These are phyloP conservation scores for Pseudorhombus dupliciocellatus DNA, from an alignment of 2,113 vertebrate genomes.

Conservation along the genomic window DNA sequence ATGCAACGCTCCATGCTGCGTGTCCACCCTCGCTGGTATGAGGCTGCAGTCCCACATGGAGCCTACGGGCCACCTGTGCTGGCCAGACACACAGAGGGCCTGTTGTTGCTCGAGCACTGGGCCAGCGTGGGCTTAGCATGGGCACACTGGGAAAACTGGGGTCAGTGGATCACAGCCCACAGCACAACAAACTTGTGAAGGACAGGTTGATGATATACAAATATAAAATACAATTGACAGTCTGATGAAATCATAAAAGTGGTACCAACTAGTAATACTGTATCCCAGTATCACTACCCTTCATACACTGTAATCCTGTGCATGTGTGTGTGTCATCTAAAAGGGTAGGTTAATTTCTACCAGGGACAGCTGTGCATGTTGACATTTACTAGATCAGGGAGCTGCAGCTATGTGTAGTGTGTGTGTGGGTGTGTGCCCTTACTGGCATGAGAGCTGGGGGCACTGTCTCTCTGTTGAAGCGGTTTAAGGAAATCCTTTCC, in stretches of 20 bases:
- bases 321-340: constrained; percentile 35
- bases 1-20: constrained; percentile 14
- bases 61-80: constrained; percentile 53
- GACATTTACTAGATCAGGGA: constrained; percentile 72
- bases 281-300: neutral
- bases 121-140: constrained; percentile 38
- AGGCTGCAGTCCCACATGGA: constrained; percentile 30
- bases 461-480: neutral
- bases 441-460: neutral
- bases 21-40: constrained; percentile 14
- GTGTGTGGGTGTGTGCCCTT: neutral
- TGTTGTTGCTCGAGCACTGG: constrained; percentile 42
- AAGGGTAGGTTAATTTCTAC: constrained; percentile 54
- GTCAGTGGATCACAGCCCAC: constrained; percentile 21
- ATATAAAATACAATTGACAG: neutral
- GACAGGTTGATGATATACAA: too few species aligned
- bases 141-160: constrained; percentile 18
- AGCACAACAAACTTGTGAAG: constrained; percentile 2
- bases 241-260: neutral
- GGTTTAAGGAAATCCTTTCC: constrained; percentile 6
- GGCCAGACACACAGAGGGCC: constrained; percentile 44
- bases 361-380: constrained; percentile 74
- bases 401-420: constrained; percentile 12
- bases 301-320: neutral
- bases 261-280: too few species aligned